These are phyloP conservation scores for Rhyacichthys aspro DNA, from an alignment of 2,797 vertebrate species.

Conservation along the genomic window DNA sequence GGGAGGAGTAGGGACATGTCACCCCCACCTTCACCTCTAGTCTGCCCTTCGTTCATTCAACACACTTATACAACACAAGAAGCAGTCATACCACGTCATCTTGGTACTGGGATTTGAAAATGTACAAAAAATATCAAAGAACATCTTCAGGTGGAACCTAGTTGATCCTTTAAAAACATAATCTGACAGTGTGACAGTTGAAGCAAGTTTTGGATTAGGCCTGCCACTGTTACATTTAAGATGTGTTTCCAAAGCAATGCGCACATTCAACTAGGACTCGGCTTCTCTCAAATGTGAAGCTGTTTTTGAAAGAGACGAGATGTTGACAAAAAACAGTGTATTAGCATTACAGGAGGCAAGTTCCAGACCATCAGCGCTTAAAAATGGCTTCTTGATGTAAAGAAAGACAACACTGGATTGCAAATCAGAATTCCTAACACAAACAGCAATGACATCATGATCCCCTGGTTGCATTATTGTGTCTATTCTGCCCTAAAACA, in stretches of 20 bases:
- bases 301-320: slow-evolving; percentile 13
- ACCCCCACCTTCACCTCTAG: slow-evolving; percentile 60
- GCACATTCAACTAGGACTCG: background rate
- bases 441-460: no score
- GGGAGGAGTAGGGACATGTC: slow-evolving; percentile 38
- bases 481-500: no score
- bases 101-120: slow-evolving; percentile 43
- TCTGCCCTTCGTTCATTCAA: slow-evolving; percentile 36
- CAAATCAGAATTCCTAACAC: background rate
- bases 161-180: slow-evolving; percentile 37
- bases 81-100: no score
- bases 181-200: slow-evolving; percentile 34
- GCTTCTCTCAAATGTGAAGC: slow-evolving; percentile 5
- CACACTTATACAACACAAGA: background rate
- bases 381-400: no score
- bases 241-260: slow-evolving; percentile 17
- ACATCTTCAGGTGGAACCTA: slow-evolving; percentile 33
- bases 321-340: slow-evolving; percentile 38
- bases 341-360: slow-evolving; percentile 24
- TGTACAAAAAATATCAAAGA: slow-evolving; percentile 41
- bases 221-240: slow-evolving; percentile 17
- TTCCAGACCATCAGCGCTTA: slow-evolving; percentile 40
- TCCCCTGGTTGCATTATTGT: no score
- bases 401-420: no score
- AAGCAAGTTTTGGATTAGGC: slow-evolving; percentile 21